A percentile compares a stretch with the other conserved stretches of the same genome.
Evolutionary conservation across 2,113 vertebrate species (phyloP).

Genomic region (Coptodon bakossiorum): DNA sequence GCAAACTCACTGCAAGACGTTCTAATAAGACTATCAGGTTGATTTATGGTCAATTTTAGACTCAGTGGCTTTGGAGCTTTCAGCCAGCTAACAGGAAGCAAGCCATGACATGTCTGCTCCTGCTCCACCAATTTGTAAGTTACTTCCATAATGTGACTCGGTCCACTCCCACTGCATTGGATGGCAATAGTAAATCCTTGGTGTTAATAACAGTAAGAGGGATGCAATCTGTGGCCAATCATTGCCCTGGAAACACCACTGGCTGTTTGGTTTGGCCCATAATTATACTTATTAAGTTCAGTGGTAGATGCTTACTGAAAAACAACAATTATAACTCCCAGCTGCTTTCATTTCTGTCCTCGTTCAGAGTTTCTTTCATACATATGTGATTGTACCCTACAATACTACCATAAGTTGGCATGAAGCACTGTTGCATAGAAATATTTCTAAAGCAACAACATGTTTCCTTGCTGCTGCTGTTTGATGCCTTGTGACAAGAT

Average conservation of each 20-base stretch:
- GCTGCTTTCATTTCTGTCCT: background rate
- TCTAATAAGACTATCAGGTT: background rate
- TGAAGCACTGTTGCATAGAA: background rate
- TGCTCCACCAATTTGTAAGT: background rate
- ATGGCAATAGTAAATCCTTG: background rate
- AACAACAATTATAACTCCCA: background rate
- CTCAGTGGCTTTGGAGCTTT: background rate
- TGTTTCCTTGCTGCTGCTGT: background rate
- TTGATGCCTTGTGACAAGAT: background rate
- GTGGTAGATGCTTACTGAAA: background rate
- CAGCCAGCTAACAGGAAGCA: background rate
- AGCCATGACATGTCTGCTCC: background rate
- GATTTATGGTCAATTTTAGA: background rate
- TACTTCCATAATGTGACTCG: background rate
- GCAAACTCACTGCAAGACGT: background rate
- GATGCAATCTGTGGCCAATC: background rate
- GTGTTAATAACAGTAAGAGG: background rate
- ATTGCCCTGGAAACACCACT: background rate
- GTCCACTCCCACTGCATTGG: background rate
- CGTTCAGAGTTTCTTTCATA: background rate
- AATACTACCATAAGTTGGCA: background rate
- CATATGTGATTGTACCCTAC: background rate
- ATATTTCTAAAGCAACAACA: slow-evolving; percentile 14
- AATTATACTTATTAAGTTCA: background rate
- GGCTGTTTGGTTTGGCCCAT: background rate